Percentiles rank a stretch among this genome's conserved stretches.
phyloP scores from a whole-genome alignment of 2,797 vertebrate species.

The Acestrorhynchus altus region DNA sequence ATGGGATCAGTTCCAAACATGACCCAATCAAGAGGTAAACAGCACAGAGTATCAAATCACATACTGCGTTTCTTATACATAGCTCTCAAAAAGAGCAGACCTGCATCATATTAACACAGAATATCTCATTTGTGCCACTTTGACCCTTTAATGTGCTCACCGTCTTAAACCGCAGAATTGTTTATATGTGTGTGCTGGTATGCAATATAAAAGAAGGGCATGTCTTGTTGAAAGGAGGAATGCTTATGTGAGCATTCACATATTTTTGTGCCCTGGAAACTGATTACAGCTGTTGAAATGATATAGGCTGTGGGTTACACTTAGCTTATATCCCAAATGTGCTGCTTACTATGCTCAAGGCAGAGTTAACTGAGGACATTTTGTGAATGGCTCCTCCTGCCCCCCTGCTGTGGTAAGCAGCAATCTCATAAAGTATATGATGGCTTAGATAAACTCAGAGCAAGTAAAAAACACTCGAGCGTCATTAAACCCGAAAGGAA shows the following conservation, averaged over 20 bases:
- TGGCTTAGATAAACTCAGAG: constrained; percentile 34
- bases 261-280: constrained; percentile 12
- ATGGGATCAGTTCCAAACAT: no score
- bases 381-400: neutral
- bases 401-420: constrained; percentile 24
- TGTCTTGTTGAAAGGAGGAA: constrained; percentile 10
- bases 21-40: no score
- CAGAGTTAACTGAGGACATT: constrained; percentile 7
- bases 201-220: constrained; percentile 9
- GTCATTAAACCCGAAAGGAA: constrained; percentile 38
- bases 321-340: constrained; percentile 18
- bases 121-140: constrained; percentile 1
- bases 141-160: neutral
- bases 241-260: neutral
- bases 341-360: constrained; percentile 20
- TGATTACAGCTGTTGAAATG: constrained; percentile 13
- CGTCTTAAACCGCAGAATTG: neutral
- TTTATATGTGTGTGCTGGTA: no score
- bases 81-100: neutral
- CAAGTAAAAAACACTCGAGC: constrained; percentile 37
- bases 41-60: no score
- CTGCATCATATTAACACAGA: neutral
- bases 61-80: no score
- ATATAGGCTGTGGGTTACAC: constrained; percentile 30
- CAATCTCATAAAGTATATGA: constrained; percentile 34